Percentiles rank a stretch among this genome's conserved stretches.
Conservation (phyloP, 2,113 vertebrate species). For the Casuarius casuarius region DNA sequence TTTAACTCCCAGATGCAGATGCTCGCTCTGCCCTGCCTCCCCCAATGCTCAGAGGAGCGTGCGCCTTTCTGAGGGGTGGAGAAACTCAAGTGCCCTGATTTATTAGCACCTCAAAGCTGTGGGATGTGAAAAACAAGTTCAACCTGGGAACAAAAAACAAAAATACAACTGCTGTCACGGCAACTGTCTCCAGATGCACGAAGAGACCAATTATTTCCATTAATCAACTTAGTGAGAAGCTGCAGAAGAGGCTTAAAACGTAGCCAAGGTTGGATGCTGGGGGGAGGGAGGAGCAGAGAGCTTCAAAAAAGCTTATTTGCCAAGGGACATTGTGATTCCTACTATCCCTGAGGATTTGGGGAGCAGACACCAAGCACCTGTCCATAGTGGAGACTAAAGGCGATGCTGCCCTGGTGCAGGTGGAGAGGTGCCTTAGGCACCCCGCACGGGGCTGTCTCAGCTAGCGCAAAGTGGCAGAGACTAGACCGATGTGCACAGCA, state of each 20-base stretch:
- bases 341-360: fast-evolving
- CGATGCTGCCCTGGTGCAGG: neutral
- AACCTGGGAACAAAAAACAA: slow-evolving; percentile 54
- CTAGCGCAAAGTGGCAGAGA: neutral
- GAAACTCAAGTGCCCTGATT: neutral
- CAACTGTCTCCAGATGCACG: slow-evolving; percentile 57
- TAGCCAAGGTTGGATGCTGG: neutral
- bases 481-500: neutral
- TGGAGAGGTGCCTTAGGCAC: neutral
- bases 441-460: no score
- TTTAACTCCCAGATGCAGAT: neutral
- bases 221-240: slow-evolving; percentile 55
- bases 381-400: neutral
- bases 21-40: neutral
- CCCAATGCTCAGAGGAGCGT: neutral
- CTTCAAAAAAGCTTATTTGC: neutral
- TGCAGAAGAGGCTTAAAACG: slow-evolving; percentile 23
- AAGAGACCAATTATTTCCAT: slow-evolving; percentile 69
- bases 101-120: neutral
- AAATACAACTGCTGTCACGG: slow-evolving; percentile 64
- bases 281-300: neutral
- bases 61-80: fast-evolving
- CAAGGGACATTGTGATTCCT: neutral
- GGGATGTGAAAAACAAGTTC: slow-evolving; percentile 51
- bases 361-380: neutral